phyloP scores from a whole-genome alignment of 1,140 invertebrate genomes.

The Drosophila grimshawi region DNA sequence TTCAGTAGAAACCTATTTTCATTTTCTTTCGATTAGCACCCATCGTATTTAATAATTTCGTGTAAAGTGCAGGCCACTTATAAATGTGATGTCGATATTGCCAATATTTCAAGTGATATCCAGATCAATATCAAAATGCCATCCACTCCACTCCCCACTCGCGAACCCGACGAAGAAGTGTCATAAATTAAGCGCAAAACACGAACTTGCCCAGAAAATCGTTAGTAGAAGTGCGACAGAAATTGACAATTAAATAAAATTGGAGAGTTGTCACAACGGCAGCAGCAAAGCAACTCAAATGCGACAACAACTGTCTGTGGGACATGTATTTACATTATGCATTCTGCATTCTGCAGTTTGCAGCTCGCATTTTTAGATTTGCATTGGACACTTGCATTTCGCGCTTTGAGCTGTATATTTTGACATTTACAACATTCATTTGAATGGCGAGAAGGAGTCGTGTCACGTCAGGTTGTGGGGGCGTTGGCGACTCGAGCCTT shows the following conservation, averaged over 20 bases:
- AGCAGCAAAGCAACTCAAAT: conserved; percentile 14
- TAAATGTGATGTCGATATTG: conserved; percentile 59
- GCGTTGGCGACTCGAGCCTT: conserved; percentile 38
- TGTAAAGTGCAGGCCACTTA: conserved; percentile 52
- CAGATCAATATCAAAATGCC: conserved; percentile 62
- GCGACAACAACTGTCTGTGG: conserved; percentile 23
- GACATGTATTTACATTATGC: conserved; percentile 34
- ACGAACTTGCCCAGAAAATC: conserved; percentile 72
- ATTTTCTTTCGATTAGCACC: background rate
- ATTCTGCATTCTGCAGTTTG: conserved; percentile 24
- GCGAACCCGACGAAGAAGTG: conserved; percentile 16
- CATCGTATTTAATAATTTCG: conserved; percentile 50
- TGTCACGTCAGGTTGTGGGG: conserved; percentile 8
- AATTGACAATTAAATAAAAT: conserved; percentile 77
- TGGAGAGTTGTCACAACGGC: conserved; percentile 70
- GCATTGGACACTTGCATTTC: conserved; percentile 14
- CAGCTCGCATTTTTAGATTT: conserved; percentile 18
- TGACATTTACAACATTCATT: conserved; percentile 71
- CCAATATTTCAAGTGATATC: conserved; percentile 58
- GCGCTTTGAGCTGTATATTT: conserved; percentile 27
- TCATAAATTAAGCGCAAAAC: conserved; percentile 55
- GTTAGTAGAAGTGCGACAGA: conserved; percentile 76
- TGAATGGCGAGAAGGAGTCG: conserved; percentile 28
- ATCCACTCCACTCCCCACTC: conserved; percentile 16
- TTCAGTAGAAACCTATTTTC: no score